Evolutionary conservation across 2,113 vertebrate species (phyloP).

Genomic region (Heloderma charlesbogerti): DNA sequence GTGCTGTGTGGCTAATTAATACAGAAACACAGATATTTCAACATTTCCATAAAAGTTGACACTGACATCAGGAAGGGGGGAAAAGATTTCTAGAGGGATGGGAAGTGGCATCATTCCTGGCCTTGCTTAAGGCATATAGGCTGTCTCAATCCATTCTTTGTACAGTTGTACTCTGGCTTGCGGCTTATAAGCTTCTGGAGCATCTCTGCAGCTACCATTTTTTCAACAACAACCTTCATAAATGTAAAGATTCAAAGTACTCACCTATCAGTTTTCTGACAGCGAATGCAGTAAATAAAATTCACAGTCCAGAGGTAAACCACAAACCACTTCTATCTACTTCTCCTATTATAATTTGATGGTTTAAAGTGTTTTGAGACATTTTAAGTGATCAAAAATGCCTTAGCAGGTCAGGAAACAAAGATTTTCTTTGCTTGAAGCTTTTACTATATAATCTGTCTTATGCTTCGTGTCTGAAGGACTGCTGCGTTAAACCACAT

Average conservation of each 20-base stretch:
- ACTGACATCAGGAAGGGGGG: too few species aligned
- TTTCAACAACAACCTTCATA: neutral
- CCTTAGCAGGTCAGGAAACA: neutral
- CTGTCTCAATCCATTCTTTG: neutral
- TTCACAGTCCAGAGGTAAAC: neutral
- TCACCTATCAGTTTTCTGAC: neutral
- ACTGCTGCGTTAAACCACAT: slow-evolving; percentile 13
- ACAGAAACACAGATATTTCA: neutral
- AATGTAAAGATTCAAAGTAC: neutral
- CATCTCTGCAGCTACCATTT: neutral
- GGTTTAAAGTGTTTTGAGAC: neutral
- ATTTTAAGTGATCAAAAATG: neutral
- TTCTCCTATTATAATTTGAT: neutral
- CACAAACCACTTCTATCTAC: neutral
- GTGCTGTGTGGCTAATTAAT: neutral
- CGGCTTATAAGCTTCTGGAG: neutral
- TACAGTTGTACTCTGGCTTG: neutral
- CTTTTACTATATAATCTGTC: neutral
- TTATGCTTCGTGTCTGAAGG: slow-evolving; percentile 20
- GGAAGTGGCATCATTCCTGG: too few species aligned
- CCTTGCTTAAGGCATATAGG: neutral
- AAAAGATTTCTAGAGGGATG: neutral
- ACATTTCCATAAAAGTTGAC: neutral
- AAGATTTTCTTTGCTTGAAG: neutral
- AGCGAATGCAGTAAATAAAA: neutral